Base-by-base conservation (phyloP, 2,113 vertebrate species). In the Lontra canadensis region DNA sequence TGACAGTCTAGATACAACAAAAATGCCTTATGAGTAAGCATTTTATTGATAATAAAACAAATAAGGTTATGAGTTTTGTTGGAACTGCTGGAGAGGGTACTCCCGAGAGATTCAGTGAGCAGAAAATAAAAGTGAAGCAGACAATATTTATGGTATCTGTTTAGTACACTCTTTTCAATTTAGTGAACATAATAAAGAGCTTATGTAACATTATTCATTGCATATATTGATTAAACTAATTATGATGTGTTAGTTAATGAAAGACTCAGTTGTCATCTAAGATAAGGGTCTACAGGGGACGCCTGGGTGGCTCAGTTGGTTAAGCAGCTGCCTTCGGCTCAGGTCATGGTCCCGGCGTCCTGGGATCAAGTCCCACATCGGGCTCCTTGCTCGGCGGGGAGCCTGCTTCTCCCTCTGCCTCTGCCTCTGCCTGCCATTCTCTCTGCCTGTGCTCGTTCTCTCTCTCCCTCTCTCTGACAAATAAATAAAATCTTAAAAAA, bases 41-140 rank as follows among this genome's bases (percentile, higher is more conserved):
- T 92, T 97, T 92, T 61, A 52, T 80, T 78, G n/a, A 18, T 92
- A 92, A 83, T 47, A 94, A 96, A 95, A 79, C 12, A 95, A 90
- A 87, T 65, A 88, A 7, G 39, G 52, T 57, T 89, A 8, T 86
- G 89, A 89, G 25, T 82, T 47, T 88, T 84, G 15, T 76, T 67
- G 55, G 39, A 82, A 78, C n/a, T 87, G 14, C 39, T 95, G 15
- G 29, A 85, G 34, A 81, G 14, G 21, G 15, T 91, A 44, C 31
- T 87, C 36, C 59, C 42, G 57, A 87, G 29, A 73, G 36, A 44
- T 80, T 79, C 17, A 88, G 20, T 12, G 74, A 90, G 36, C 8
- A 55, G 10, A 63, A 94, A 69, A 63, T 73, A 76, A 73, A 93
- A 89, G 47, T 49, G 47, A 88, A 67, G 44, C 47, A 39, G 0